Percentiles rank a stretch among this genome's conserved stretches.
These are phyloP conservation scores for Apamea epomidion DNA, from an alignment of 2,888 invertebrate genomes.

Conservation along the genomic window DNA sequence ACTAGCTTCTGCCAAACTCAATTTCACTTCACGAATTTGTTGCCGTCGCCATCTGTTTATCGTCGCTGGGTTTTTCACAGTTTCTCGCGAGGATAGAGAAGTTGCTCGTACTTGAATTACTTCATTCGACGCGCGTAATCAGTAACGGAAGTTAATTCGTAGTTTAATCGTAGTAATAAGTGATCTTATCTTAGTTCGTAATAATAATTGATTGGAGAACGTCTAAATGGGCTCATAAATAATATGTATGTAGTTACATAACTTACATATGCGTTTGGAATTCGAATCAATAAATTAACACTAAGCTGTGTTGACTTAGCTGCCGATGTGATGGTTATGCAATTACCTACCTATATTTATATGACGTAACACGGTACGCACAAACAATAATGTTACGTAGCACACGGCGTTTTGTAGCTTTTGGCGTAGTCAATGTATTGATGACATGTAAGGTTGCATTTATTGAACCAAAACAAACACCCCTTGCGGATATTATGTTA, in stretches of 20 bases:
- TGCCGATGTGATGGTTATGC: neutral
- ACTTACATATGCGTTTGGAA: neutral
- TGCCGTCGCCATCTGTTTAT: conserved; percentile 37
- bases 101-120: conserved; percentile 42
- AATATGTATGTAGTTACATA: conserved; percentile 3
- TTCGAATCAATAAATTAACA: neutral
- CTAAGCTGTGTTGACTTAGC: conserved; percentile 12
- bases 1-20: conserved; percentile 49
- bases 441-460: too few relatives aligned
- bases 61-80: conserved; percentile 25
- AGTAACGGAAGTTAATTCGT: conserved; percentile 22
- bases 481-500: neutral
- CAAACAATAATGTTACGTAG: neutral
- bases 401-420: neutral
- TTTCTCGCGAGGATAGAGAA: conserved; percentile 12
- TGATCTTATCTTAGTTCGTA: conserved; percentile 6
- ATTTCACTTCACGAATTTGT: conserved; percentile 51
- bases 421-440: neutral
- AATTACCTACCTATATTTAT: neutral
- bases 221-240: conserved; percentile 6
- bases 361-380: neutral
- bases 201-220: conserved; percentile 19
- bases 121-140: conserved; percentile 33
- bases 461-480: neutral
- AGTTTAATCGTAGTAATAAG: neutral